Percentiles rank a stretch among this genome's conserved stretches.
These are phyloP conservation scores for Clanis bilineata DNA, from an alignment of 2,888 invertebrate species.

Conservation along the genomic window DNA sequence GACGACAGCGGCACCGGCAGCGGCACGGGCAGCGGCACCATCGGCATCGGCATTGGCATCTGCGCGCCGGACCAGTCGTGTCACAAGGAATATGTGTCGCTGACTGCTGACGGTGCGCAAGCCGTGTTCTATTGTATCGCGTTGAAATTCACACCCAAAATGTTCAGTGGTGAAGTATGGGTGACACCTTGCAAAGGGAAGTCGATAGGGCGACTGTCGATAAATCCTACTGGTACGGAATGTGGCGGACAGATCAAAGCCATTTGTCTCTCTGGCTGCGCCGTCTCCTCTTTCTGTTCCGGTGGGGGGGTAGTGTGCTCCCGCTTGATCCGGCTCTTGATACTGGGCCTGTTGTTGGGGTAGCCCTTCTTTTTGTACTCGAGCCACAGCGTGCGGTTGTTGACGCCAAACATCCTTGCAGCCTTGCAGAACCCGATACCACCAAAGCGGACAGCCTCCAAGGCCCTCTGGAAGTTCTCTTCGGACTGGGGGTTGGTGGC, in stretches of 20 bases:
- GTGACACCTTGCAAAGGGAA: constrained; percentile 84
- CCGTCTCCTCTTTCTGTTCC: constrained; percentile 72
- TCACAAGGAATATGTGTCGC: constrained; percentile 65
- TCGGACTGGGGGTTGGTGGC: constrained; percentile 90
- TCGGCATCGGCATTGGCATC: constrained; percentile 30
- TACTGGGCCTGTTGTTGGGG: constrained; percentile 89
- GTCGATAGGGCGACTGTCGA: constrained; percentile 87
- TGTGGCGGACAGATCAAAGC: constrained; percentile 84
- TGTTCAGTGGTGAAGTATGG: constrained; percentile 85
- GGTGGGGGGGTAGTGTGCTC: constrained; percentile 85
- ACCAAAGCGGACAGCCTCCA: constrained; percentile 91
- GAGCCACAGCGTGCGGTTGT: constrained; percentile 92
- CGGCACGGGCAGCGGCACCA: constrained; percentile 25
- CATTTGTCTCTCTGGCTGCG: constrained; percentile 63
- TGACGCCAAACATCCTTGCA: constrained; percentile 91
- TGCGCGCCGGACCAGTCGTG: constrained; percentile 61
- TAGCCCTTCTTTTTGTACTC: constrained; percentile 93
- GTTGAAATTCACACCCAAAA: constrained; percentile 89
- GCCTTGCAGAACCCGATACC: constrained; percentile 94
- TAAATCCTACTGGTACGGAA: constrained; percentile 86
- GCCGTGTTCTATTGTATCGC: constrained; percentile 86
- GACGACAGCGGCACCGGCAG: constrained; percentile 8
- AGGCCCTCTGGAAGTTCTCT: constrained; percentile 90
- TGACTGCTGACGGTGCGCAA: constrained; percentile 49
- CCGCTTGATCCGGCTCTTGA: constrained; percentile 88